These are phyloP conservation scores for Spodoptera litura DNA, from an alignment of 1,140 invertebrate species.

Conservation along the genomic window DNA sequence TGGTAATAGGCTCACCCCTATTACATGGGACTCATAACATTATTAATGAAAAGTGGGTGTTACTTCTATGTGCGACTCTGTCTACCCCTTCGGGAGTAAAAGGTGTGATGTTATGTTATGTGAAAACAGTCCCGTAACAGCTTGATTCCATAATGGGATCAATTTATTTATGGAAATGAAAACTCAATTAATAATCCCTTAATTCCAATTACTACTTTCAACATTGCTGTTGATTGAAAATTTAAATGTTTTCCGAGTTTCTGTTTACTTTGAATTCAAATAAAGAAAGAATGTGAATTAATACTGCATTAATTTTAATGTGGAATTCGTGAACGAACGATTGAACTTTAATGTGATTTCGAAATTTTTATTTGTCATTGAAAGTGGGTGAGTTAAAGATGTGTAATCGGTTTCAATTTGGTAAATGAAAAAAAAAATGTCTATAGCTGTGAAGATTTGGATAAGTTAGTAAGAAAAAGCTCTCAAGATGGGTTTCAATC, in stretches of 20 bases:
- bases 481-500: too few relatives aligned
- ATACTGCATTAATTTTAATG: constrained; percentile 19
- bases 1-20: too few relatives aligned
- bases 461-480: too few relatives aligned
- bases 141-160: neutral
- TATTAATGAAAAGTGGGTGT: too few relatives aligned
- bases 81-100: too few relatives aligned
- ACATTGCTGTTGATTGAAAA: constrained; percentile 31
- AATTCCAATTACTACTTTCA: constrained; percentile 20
- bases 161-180: constrained; percentile 6
- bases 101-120: too few relatives aligned
- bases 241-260: constrained; percentile 8
- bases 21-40: too few relatives aligned
- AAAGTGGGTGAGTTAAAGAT: neutral
- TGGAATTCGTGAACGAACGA: constrained; percentile 8
- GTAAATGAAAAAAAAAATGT: too few relatives aligned
- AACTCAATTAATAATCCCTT: constrained; percentile 22
- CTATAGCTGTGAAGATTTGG: too few relatives aligned
- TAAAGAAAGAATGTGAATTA: constrained; percentile 22
- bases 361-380: constrained; percentile 11
- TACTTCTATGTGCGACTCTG: too few relatives aligned
- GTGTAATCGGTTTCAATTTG: too few relatives aligned
- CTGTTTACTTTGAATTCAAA: constrained; percentile 14
- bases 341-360: constrained; percentile 29
- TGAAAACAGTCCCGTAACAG: neutral